phyloP scores from a whole-genome alignment of 2,888 invertebrate species.

The Drosophila silvestris region DNA sequence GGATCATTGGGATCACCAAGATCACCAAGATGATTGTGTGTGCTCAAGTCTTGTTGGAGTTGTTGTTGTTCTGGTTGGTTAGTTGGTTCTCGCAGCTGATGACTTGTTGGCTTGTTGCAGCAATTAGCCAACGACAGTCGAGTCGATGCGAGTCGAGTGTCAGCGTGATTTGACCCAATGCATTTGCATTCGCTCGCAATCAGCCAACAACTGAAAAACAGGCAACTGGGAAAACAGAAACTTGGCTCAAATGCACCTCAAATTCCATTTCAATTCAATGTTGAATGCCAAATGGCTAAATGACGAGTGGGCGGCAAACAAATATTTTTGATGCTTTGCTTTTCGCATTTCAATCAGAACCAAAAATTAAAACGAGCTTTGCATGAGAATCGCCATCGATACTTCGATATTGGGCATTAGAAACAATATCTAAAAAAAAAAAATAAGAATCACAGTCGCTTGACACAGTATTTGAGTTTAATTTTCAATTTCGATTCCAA shows the following conservation, averaged over 20 bases:
- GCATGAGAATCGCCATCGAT: constrained; percentile 8
- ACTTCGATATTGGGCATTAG: neutral
- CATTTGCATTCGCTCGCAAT: constrained; percentile 60
- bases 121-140: constrained; percentile 63
- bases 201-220: constrained; percentile 36
- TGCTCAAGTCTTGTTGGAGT: neutral
- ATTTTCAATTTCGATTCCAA: constrained; percentile 15
- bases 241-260: constrained; percentile 15
- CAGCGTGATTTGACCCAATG: constrained; percentile 69
- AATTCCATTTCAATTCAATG: constrained; percentile 36
- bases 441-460: neutral
- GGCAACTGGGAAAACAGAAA: constrained; percentile 15
- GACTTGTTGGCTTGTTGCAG: constrained; percentile 56
- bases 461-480: neutral
- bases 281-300: constrained; percentile 36
- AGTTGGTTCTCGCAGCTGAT: neutral
- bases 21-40: constrained; percentile 30
- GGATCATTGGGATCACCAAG: constrained; percentile 19
- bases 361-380: constrained; percentile 3
- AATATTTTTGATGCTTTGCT: constrained; percentile 5
- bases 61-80: neutral
- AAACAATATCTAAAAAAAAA: neutral
- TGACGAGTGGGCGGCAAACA: constrained; percentile 8
- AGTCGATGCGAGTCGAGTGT: constrained; percentile 47
- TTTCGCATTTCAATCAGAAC: constrained; percentile 27